Percentiles rank a stretch among this genome's conserved stretches.
Conservation (phyloP, 1,140 invertebrate species). For the Dendroctonus valens region DNA sequence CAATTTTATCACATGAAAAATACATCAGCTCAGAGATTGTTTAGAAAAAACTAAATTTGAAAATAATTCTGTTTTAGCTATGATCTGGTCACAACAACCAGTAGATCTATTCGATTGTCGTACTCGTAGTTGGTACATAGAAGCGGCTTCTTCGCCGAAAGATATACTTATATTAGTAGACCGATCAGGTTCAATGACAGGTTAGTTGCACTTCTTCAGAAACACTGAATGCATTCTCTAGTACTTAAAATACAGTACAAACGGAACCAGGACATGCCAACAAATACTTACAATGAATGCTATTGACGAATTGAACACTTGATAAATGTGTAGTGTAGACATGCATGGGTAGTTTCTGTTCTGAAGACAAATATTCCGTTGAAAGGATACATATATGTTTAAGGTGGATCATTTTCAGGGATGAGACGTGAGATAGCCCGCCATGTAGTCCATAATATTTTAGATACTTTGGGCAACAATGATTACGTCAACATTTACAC, state of each 20-base stretch:
- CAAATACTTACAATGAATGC: too few relatives aligned
- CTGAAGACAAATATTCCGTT: too few relatives aligned
- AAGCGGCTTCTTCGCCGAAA: constrained; percentile 87
- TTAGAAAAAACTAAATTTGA: neutral
- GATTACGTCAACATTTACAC: constrained; percentile 88
- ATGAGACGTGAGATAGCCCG: constrained; percentile 82
- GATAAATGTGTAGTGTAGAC: too few relatives aligned
- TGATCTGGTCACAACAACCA: constrained; percentile 51
- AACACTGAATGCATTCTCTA: too few relatives aligned
- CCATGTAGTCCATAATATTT: constrained; percentile 80
- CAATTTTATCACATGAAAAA: neutral
- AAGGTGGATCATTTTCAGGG: constrained; percentile 9
- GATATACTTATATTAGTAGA: constrained; percentile 90
- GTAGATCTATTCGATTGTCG: constrained; percentile 79
- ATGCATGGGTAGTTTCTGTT: too few relatives aligned
- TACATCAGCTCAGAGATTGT: neutral
- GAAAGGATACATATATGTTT: neutral
- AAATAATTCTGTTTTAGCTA: constrained; percentile 38
- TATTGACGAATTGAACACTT: too few relatives aligned
- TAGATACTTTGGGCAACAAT: constrained; percentile 91
- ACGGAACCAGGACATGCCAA: too few relatives aligned
- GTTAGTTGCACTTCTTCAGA: constrained; percentile 44
- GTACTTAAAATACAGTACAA: too few relatives aligned
- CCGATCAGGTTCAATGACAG: constrained; percentile 90
- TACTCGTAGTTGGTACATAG: constrained; percentile 85